A percentile compares a stretch with the other conserved stretches of the same genome.
Evolutionary conservation across 1,140 invertebrate genomes (phyloP).

Genomic region (Ladona fulva): DNA sequence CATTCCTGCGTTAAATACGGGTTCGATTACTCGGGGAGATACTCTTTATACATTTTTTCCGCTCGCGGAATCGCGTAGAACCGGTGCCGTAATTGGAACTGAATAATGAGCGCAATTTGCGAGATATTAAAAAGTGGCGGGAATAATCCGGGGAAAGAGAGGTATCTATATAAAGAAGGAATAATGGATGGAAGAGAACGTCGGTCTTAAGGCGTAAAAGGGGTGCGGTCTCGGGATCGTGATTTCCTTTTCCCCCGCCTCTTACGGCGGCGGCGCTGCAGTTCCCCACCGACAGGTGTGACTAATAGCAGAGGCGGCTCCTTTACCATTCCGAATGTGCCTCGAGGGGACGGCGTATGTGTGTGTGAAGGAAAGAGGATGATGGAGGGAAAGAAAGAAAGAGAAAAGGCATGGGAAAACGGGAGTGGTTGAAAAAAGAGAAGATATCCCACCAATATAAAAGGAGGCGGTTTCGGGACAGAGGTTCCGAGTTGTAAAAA

Average conservation of each 20-base stretch:
- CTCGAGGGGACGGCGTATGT: background rate
- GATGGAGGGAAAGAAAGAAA: background rate
- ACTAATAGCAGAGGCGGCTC: background rate
- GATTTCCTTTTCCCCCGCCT: slow-evolving; percentile 2
- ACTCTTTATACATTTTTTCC: no score
- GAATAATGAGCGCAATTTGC: no score
- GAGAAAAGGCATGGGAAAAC: background rate
- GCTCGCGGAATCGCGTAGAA: no score
- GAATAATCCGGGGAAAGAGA: no score
- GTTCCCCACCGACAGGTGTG: background rate
- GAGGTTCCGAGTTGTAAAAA: background rate
- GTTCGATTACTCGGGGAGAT: no score
- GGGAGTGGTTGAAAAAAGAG: background rate
- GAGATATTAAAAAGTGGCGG: no score
- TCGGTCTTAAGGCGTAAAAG: background rate
- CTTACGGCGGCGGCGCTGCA: background rate
- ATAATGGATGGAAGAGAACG: no score
- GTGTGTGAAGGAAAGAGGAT: background rate
- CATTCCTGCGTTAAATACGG: no score
- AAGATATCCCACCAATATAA: slow-evolving; percentile 1
- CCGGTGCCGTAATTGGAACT: no score
- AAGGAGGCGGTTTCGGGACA: background rate
- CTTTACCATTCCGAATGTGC: slow-evolving; percentile 8
- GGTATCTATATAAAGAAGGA: no score
- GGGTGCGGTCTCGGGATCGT: background rate